These are phyloP conservation scores for Neopelma chrysocephalum DNA, from an alignment of 2,797 vertebrate species.

Conservation along the genomic window DNA sequence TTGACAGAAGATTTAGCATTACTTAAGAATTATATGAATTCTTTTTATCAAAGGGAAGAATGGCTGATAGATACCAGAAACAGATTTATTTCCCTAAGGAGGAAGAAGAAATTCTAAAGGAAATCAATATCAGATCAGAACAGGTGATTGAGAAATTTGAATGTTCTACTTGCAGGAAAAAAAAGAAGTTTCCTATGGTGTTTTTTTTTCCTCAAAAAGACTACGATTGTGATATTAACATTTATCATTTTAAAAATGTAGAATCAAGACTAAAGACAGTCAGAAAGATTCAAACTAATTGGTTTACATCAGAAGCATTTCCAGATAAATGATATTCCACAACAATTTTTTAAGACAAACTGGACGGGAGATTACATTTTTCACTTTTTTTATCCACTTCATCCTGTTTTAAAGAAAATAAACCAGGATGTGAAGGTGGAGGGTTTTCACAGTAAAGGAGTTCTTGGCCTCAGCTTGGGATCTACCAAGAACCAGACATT, in stretches of 20 bases:
- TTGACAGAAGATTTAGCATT: slow-evolving; percentile 72
- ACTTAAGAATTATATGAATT: slow-evolving; percentile 72
- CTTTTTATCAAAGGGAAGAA: slow-evolving; percentile 69
- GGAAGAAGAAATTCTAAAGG: slow-evolving; percentile 63
- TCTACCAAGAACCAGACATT: not conserved
- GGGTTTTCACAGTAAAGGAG: not conserved
- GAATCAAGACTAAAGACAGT: not conserved
- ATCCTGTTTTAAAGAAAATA: not conserved
- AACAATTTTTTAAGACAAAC: not conserved
- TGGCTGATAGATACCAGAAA: slow-evolving; percentile 68
- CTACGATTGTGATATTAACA: not conserved
- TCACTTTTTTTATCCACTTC: not conserved
- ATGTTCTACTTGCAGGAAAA: not conserved
- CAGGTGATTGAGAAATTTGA: slow-evolving; percentile 66
- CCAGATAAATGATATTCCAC: not conserved
- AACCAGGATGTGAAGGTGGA: not conserved
- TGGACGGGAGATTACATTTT: not conserved
- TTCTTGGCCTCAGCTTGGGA: not conserved
- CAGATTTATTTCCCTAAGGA: slow-evolving; percentile 71
- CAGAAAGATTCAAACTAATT: not conserved
- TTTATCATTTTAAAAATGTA: not conserved
- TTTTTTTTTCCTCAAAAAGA: not conserved
- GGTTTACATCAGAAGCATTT: not conserved
- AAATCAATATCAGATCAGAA: slow-evolving; percentile 71
- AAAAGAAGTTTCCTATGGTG: not conserved